A percentile compares a stretch with the other conserved stretches of the same genome.
These are phyloP conservation scores for Styela clava DNA, from an alignment of 23 tunicate genomes.

Conservation along the genomic window DNA sequence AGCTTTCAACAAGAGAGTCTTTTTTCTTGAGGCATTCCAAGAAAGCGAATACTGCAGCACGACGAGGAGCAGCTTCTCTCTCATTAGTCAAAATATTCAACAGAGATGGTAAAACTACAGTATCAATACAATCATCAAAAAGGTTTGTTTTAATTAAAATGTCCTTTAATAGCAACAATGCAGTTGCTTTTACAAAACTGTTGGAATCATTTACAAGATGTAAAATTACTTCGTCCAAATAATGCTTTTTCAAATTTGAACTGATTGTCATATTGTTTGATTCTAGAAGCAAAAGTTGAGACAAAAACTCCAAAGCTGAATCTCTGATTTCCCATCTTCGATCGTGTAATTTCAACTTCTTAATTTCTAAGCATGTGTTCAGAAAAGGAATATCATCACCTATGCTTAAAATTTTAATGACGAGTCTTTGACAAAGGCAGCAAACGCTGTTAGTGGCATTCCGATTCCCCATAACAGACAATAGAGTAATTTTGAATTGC, in stretches of 20 bases:
- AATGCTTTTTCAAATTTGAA: neutral
- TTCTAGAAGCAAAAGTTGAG: neutral
- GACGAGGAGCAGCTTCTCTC: neutral
- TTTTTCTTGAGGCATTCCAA: constrained; percentile 1
- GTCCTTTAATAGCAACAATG: constrained; percentile 5
- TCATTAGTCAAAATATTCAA: neutral
- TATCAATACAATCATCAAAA: neutral
- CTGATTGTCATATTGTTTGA: neutral
- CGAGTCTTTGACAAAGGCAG: neutral
- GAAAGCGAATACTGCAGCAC: constrained; percentile 11
- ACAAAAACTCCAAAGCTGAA: constrained; percentile 23
- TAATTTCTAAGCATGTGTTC: neutral
- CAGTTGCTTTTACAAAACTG: constrained; percentile 14
- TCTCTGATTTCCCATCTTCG: constrained; percentile 24
- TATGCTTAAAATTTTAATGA: neutral
- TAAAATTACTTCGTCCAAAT: neutral
- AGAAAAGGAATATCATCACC: neutral
- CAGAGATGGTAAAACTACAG: neutral
- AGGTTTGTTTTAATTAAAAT: neutral
- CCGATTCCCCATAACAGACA: neutral
- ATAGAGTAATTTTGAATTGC: neutral
- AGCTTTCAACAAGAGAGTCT: neutral
- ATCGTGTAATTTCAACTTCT: neutral
- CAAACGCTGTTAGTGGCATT: neutral
- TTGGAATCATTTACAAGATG: constrained; percentile 2